These are phyloP conservation scores for Mormyrus proboscirostris DNA, from an alignment of 2,797 vertebrate species.

Conservation along the genomic window DNA sequence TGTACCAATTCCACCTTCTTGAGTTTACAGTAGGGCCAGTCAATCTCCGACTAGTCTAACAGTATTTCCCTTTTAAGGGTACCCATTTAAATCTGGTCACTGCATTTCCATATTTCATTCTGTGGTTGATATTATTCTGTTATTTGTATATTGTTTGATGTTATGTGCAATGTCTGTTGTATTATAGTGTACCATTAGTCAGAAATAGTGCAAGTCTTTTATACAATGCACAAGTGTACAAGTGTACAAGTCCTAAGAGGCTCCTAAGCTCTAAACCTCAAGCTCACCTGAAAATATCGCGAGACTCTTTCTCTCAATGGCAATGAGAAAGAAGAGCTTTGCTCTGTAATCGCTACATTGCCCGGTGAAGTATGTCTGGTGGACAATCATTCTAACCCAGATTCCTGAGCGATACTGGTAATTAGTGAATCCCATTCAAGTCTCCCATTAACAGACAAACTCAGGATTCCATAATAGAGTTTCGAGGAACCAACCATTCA, in stretches of 20 bases:
- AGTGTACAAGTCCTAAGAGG: not conserved
- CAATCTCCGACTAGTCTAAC: not conserved
- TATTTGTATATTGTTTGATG: not conserved
- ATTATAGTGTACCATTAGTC: not conserved
- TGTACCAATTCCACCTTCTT: not conserved
- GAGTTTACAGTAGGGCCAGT: not conserved
- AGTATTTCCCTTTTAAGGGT: not conserved
- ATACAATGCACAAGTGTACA: not conserved
- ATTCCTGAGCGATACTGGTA: not conserved
- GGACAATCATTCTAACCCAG: not conserved
- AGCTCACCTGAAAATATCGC: not conserved
- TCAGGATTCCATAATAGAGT: not conserved
- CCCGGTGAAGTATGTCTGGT: not conserved
- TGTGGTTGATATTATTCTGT: not conserved
- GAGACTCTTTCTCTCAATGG: not conserved
- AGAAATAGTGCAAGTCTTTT: not conserved
- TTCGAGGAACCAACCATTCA: not conserved
- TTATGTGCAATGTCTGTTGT: not conserved
- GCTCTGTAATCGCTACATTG: not conserved
- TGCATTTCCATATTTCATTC: not conserved
- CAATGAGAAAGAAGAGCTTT: not conserved
- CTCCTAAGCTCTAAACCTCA: not conserved
- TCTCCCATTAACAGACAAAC: not conserved
- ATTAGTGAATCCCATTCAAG: not conserved
- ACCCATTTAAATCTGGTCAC: not conserved